phyloP scores from a whole-genome alignment of 2,888 invertebrate genomes.

The Boloria selene region DNA sequence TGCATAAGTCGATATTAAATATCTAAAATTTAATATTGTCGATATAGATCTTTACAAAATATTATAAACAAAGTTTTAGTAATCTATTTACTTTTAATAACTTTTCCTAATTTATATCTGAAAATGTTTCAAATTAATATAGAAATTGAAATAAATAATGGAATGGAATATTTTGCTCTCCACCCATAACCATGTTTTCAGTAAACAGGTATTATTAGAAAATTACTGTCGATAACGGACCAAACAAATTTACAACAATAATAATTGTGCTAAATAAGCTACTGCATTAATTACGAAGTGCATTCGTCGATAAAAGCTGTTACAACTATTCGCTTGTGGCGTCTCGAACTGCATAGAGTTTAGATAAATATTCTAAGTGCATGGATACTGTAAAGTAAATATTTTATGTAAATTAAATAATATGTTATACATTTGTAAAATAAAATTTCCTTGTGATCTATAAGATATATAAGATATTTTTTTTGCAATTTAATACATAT shows the following conservation, averaged over 20 bases:
- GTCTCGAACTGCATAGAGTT: slow-evolving; percentile 3
- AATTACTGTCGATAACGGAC: slow-evolving; percentile 37
- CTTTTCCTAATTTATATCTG: too few species aligned
- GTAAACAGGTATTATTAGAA: slow-evolving; percentile 30
- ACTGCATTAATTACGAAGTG: slow-evolving; percentile 50
- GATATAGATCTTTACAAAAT: too few species aligned
- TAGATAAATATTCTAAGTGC: slow-evolving; percentile 3
- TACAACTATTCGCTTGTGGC: slow-evolving; percentile 4
- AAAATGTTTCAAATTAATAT: not conserved
- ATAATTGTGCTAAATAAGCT: slow-evolving; percentile 51
- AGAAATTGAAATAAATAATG: not conserved
- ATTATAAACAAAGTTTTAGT: too few species aligned
- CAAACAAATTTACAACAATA: slow-evolving; percentile 68
- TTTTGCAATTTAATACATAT: too few species aligned
- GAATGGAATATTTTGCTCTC: slow-evolving; percentile 4
- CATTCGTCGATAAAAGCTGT: slow-evolving; percentile 39
- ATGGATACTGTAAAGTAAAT: not conserved
- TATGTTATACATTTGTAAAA: too few species aligned
- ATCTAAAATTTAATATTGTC: too few species aligned
- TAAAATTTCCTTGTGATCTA: too few species aligned
- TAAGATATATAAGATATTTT: too few species aligned
- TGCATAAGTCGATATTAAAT: too few species aligned
- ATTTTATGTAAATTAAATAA: not conserved
- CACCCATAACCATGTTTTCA: slow-evolving; percentile 11
- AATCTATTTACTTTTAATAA: too few species aligned